phyloP scores from a whole-genome alignment of 2,113 vertebrate species.

The Podarcis muralis region DNA sequence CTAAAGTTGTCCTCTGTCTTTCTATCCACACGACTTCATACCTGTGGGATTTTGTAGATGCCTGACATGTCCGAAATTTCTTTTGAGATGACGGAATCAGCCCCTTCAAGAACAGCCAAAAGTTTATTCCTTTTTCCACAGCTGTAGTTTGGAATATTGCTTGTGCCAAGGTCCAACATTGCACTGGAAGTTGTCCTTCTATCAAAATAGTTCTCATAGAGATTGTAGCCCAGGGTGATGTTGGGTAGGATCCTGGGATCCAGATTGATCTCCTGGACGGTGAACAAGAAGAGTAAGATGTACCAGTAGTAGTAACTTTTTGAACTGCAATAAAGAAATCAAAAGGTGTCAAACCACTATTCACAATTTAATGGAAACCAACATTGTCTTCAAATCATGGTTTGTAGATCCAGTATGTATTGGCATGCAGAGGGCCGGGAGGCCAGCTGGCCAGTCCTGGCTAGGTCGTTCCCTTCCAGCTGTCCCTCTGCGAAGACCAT shows the following conservation, averaged over 20 bases:
- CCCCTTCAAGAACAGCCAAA: background rate
- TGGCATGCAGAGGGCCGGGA: too few species aligned
- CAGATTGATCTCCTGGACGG: background rate
- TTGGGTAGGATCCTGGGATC: background rate
- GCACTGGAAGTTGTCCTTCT: background rate
- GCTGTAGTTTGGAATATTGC: background rate
- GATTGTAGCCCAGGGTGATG: background rate
- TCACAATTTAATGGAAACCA: background rate
- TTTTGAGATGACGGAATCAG: background rate
- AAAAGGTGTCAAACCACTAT: background rate
- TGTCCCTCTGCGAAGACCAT: too few species aligned
- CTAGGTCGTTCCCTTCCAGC: too few species aligned
- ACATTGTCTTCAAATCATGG: background rate
- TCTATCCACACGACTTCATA: background rate
- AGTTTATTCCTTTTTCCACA: background rate
- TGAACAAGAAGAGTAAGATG: background rate
- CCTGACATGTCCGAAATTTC: background rate
- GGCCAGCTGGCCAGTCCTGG: too few species aligned
- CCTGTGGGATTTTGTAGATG: constrained; percentile 21
- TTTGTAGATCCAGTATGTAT: too few species aligned
- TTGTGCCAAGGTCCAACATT: background rate
- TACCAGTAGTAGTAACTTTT: background rate
- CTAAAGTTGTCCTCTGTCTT: background rate
- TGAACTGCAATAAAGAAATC: background rate
- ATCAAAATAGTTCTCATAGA: background rate